Conservation (phyloP, 2,888 invertebrate genomes). For the Alloplasta piceator region DNA sequence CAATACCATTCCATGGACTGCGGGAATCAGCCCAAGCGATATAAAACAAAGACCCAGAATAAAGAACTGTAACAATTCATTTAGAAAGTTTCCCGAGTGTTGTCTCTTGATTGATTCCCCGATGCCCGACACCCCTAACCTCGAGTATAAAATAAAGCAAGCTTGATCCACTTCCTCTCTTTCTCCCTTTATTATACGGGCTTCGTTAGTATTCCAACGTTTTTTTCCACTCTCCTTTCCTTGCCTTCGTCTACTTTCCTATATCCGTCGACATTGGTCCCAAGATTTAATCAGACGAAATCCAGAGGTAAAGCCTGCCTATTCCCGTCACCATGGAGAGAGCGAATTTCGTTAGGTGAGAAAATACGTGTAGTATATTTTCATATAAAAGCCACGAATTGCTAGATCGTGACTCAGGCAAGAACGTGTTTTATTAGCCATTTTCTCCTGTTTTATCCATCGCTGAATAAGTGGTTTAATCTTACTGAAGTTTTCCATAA, state of each 20-base stretch:
- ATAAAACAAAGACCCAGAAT: too few species aligned
- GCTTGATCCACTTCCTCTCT: background rate
- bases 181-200: background rate
- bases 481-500: too few species aligned
- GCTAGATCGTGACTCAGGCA: background rate
- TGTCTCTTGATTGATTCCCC: too few species aligned
- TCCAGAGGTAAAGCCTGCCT: background rate
- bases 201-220: background rate
- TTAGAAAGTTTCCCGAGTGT: too few species aligned
- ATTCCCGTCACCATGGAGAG: background rate
- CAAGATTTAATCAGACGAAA: conserved; percentile 29
- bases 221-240: background rate
- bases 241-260: background rate
- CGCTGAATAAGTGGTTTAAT: too few species aligned
- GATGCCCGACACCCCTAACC: too few species aligned
- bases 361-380: conserved; percentile 10
- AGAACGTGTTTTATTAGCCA: background rate
- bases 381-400: background rate
- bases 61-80: too few species aligned
- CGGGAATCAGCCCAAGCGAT: too few species aligned
- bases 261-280: conserved; percentile 7
- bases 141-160: background rate
- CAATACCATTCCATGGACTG: too few species aligned
- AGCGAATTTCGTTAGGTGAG: background rate
- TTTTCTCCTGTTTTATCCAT: background rate